phyloP scores from a whole-genome alignment of 2,113 vertebrate species.

The Cavia aperea region DNA sequence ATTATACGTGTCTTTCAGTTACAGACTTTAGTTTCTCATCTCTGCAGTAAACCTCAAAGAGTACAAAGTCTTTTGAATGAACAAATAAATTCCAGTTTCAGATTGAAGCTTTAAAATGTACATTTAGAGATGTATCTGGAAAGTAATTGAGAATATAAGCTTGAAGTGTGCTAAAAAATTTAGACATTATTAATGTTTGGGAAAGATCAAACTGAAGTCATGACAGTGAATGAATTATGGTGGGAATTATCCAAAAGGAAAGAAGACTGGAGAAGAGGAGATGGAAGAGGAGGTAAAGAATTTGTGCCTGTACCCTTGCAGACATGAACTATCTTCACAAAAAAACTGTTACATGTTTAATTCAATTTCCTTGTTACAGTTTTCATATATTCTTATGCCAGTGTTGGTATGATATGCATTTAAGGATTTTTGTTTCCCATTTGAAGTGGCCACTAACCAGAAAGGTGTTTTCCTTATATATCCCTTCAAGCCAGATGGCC shows the following conservation, averaged over 20 bases:
- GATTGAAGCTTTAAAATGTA: neutral
- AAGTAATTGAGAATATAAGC: neutral
- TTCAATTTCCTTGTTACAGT: neutral
- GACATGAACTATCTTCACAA: neutral
- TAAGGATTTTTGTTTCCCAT: neutral
- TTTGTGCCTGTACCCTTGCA: too few species aligned
- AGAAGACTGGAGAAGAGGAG: neutral
- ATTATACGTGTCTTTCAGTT: neutral
- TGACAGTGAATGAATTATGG: neutral
- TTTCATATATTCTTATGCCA: neutral
- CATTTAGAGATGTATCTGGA: neutral
- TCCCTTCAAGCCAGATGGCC: neutral
- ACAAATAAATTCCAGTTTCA: neutral
- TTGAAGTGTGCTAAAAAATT: neutral
- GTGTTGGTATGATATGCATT: neutral
- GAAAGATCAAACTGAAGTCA: neutral
- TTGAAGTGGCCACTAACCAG: neutral
- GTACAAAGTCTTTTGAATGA: neutral
- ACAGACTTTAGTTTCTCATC: neutral
- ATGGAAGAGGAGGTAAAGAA: neutral
- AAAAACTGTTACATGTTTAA: neutral
- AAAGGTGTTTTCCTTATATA: neutral
- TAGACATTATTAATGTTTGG: neutral
- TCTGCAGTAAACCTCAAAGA: neutral
- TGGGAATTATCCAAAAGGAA: neutral